phyloP scores from a whole-genome alignment of 2,888 invertebrate species.

The Ectobius pallidus region DNA sequence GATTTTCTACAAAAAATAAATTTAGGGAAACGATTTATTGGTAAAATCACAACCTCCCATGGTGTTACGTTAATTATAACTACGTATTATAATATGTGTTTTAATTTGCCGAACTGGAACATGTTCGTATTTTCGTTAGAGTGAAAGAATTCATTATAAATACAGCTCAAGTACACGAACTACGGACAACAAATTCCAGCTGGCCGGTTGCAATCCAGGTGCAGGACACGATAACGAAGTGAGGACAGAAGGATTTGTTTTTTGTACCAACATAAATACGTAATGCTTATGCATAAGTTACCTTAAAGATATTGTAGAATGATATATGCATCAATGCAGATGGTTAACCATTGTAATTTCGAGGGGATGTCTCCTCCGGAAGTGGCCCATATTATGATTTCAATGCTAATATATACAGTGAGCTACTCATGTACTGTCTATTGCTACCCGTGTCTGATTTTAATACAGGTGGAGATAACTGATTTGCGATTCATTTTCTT shows the following conservation, averaged over 20 bases:
- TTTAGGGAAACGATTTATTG: no score
- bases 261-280: not conserved
- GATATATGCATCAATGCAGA: not conserved
- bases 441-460: no score
- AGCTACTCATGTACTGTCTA: not conserved
- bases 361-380: constrained; percentile 1
- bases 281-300: not conserved
- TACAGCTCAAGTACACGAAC: no score
- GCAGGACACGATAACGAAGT: not conserved
- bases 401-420: not conserved
- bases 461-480: no score
- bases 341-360: not conserved
- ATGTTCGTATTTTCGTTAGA: no score
- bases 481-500: no score
- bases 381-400: not conserved
- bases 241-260: not conserved
- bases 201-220: not conserved
- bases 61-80: no score
- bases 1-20: no score
- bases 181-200: not conserved
- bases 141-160: no score
- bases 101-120: no score
- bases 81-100: no score
- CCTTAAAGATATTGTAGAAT: not conserved
- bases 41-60: no score